Base-by-base conservation (phyloP, 2,888 invertebrate species). In the Adelphocoris suturalis region DNA sequence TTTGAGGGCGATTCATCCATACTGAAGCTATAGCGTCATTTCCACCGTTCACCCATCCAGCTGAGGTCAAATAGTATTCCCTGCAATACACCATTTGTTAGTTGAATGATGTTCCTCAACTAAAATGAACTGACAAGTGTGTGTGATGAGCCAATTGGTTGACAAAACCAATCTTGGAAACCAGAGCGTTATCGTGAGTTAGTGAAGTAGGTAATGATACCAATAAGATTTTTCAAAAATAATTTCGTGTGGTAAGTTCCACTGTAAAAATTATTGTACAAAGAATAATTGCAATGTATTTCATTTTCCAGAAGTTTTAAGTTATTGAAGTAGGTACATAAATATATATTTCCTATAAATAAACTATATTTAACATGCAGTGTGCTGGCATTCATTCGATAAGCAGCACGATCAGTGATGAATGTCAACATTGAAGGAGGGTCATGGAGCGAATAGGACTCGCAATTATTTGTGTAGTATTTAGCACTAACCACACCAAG, bases 1-100 rank as follows among this genome's bases (percentile, higher is more conserved):
- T 99, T 94, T 99, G 99, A 78, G 97, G 96, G 92, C 99, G 95
- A 93, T 98, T 98, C 95, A 98, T 96, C 97, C 98, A 99, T 90
- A 98, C 97, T 85, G 97, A 96, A 86, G 97, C 96, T 91, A 98
- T 95, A 93, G 97, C 96, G 91, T 95, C 95, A 93, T 97, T 96
- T 92, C 95, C 95, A 93, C 95, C 95, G 92, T 96, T 96, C 92
- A 97, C 96, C 98, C 98, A 99, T 91, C 96, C 96, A 91, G 98
- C 98, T 92, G 97, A 97, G 93, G 97, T 98, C 93, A 99, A 94
- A 94, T 99, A 98, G 94, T 96, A 97, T 93, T 98, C 98, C 94
- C 98, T 98, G 75, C 16, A 37, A 19, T 68, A 68, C 19, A 19
- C 19, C 68, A 68, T 23, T 27, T 1, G 11, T 7, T 7, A 37